Percentiles rank a stretch among this genome's conserved stretches.
Evolutionary conservation across 35 echinoderm and acorn worm genomes (phyloP).

Genomic region (Chiridota heheva): DNA sequence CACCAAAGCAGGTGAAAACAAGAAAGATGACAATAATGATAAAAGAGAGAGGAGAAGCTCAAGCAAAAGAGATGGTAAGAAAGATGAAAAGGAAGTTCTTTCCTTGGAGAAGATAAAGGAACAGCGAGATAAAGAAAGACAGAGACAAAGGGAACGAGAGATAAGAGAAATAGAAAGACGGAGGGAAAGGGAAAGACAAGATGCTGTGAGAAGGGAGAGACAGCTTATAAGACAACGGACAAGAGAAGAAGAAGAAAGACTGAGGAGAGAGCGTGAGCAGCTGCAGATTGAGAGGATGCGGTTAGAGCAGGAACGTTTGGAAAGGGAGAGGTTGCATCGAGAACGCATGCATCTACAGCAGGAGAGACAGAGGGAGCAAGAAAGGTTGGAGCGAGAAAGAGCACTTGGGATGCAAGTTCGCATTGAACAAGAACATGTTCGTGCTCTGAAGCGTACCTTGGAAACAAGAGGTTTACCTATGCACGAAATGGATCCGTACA

Average conservation of each 20-base stretch:
- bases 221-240: constrained; percentile 62
- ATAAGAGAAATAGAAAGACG: constrained; percentile 68
- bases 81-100: constrained; percentile 78
- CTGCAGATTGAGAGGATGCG: constrained; percentile 56
- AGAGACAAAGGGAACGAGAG: constrained; percentile 67
- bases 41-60: not conserved
- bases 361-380: constrained; percentile 67
- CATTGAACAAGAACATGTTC: constrained; percentile 64
- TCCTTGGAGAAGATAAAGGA: constrained; percentile 94
- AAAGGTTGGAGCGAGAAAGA: constrained; percentile 71
- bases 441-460: constrained; percentile 58
- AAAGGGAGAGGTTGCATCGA: constrained; percentile 60
- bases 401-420: constrained; percentile 71
- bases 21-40: not conserved
- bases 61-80: constrained; percentile 30
- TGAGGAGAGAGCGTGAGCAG: constrained; percentile 61
- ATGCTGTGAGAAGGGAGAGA: constrained; percentile 67
- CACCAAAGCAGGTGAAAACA: constrained; percentile 1
- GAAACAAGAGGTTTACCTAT: constrained; percentile 67
- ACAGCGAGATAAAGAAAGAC: constrained; percentile 74
- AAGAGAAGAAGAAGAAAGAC: constrained; percentile 71
- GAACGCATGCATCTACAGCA: constrained; percentile 72
- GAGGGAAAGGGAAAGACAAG: constrained; percentile 67
- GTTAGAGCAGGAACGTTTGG: constrained; percentile 66
- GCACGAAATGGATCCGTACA: constrained; percentile 68